phyloP scores from a whole-genome alignment of 2,888 invertebrate genomes.

The Microctonus aethiopoides region DNA sequence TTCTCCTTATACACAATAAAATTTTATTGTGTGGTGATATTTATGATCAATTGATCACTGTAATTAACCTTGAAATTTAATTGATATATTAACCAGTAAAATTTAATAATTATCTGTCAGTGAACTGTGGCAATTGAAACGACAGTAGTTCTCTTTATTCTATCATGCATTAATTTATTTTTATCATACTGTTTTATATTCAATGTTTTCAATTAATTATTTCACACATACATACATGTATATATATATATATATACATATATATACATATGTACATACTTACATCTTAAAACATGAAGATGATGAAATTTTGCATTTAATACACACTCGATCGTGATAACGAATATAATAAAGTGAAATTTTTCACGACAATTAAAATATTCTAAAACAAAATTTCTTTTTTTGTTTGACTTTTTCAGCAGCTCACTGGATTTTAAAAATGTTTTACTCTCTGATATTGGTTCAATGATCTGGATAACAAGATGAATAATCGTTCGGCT shows the following conservation, averaged over 20 bases:
- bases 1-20: not conserved
- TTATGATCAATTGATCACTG: not conserved
- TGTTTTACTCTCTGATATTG: constrained; percentile 10
- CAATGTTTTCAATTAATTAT: not conserved
- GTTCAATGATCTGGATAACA: not conserved
- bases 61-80: not conserved
- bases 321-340: constrained; percentile 37
- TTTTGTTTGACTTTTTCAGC: constrained; percentile 13
- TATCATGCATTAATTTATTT: too few relatives aligned
- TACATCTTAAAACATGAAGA: constrained; percentile 53
- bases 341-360: not conserved
- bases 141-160: not conserved
- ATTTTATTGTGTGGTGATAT: not conserved
- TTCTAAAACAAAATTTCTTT: not conserved
- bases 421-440: constrained; percentile 16
- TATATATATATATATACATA: too few relatives aligned
- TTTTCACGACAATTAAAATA: not conserved
- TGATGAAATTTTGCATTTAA: constrained; percentile 51
- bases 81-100: not conserved
- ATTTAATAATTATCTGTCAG: not conserved
- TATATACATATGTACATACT: constrained; percentile 45
- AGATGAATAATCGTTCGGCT: not conserved
- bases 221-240: constrained; percentile 51
- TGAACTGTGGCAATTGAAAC: not conserved
- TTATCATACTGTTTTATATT: not conserved